phyloP scores from a whole-genome alignment of 2,113 vertebrate genomes.

The Pedionomus torquatus region DNA sequence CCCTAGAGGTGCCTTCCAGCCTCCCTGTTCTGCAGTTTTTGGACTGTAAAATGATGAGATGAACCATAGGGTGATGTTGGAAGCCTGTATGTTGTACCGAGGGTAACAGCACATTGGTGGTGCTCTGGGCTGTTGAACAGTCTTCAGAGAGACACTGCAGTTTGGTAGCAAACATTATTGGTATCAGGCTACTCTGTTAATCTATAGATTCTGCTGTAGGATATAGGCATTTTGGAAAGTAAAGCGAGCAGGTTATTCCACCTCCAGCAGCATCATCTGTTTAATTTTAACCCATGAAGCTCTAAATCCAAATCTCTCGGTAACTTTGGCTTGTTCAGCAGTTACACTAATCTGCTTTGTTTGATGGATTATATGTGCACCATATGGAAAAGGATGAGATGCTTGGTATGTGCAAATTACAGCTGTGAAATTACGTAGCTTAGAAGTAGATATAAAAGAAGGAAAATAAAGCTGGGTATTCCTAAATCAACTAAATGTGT shows the following conservation, averaged over 20 bases:
- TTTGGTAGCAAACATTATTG: neutral
- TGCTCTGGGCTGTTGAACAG: neutral
- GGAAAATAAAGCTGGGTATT: neutral
- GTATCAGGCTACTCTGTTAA: neutral
- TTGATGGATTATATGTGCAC: neutral
- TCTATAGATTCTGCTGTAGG: neutral
- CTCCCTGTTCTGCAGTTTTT: neutral
- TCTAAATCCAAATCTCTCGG: neutral
- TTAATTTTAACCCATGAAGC: neutral
- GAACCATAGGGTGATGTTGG: neutral
- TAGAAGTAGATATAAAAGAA: neutral
- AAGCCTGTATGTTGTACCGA: neutral
- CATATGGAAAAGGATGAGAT: neutral
- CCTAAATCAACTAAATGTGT: neutral
- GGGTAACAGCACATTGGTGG: neutral
- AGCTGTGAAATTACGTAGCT: neutral
- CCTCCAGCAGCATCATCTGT: neutral
- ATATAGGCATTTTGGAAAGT: neutral
- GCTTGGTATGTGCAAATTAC: neutral
- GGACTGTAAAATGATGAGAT: neutral
- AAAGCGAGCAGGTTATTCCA: neutral
- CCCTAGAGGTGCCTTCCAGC: neutral
- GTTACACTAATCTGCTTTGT: constrained; percentile 17
- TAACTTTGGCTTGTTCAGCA: neutral
- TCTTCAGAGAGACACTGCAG: neutral